phyloP scores from a whole-genome alignment of 2,113 vertebrate genomes.

The Triplophysa siluroides region DNA sequence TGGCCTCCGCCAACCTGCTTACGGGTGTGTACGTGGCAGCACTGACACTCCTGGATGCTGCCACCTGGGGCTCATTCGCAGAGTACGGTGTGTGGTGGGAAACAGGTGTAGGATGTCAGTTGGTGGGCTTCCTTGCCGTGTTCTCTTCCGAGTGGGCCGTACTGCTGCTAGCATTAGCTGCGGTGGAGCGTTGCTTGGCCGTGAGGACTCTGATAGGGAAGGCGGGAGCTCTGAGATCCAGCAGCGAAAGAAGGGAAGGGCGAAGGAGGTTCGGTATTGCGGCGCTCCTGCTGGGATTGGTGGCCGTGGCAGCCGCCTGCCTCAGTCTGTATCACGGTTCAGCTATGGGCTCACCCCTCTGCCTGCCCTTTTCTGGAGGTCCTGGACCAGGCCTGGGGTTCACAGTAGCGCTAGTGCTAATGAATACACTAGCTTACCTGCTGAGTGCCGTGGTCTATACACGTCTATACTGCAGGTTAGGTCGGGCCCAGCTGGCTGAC shows the following conservation, averaged over 20 bases:
- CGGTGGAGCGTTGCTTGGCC: conserved; percentile 88
- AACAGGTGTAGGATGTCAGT: conserved; percentile 87
- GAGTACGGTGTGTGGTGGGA: conserved; percentile 97
- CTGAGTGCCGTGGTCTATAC: conserved; percentile 93
- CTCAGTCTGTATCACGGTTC: conserved; percentile 80
- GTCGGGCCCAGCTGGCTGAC: conserved; percentile 87
- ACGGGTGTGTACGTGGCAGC: conserved; percentile 89
- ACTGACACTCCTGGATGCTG: conserved; percentile 85
- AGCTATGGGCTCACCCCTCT: conserved; percentile 86
- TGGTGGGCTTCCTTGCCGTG: conserved; percentile 86
- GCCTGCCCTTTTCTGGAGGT: conserved; percentile 90
- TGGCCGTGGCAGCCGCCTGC: conserved; percentile 81
- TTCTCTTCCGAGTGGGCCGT: conserved; percentile 94
- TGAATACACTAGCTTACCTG: conserved; percentile 91
- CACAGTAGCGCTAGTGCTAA: conserved; percentile 88
- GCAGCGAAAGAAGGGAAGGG: conserved; percentile 65
- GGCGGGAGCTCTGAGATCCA: conserved; percentile 64
- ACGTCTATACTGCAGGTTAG: conserved; percentile 93
- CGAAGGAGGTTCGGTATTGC: conserved; percentile 75
- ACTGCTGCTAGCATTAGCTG: conserved; percentile 85
- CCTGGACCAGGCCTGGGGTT: conserved; percentile 84
- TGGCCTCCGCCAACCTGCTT: conserved; percentile 90
- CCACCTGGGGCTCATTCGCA: conserved; percentile 93
- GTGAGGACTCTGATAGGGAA: conserved; percentile 83
- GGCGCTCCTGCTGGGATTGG: conserved; percentile 77